Base-by-base conservation (phyloP, 2,888 invertebrate species). In the Ctena decussata region DNA sequence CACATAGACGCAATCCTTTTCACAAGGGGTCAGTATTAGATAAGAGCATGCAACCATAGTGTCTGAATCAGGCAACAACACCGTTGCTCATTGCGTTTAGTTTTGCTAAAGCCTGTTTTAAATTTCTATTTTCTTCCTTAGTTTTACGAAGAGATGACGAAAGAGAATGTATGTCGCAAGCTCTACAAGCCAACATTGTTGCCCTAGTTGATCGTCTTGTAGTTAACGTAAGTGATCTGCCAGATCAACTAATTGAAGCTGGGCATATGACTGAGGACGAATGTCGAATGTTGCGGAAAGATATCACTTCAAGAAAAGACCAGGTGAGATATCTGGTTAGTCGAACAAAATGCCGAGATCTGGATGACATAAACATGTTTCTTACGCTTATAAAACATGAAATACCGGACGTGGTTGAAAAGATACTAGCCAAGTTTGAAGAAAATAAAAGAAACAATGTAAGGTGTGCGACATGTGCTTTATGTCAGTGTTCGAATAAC, bases 191-290 rank as follows among this genome's bases (percentile, higher is more conserved):
- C 6, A 41, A 44, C 27, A 46, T 46, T 8, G 72, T 72, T 8
- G 30, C 30, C 8, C 24, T 72, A 6, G 46, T 72, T 11, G 46
- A 72, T 30, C 27, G 46, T 2, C 44, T 72, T 6, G n/a, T 27
- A 18, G 39, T 72, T 24, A 41, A 24, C 27, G 2, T 30, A 1
- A 72, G 27, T 24, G 27, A 39, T 27, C 72, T 72, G 8, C 72
- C 72, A 27, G 72, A 72, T 21, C 72, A 44, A 27, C 72, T 72
- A 2, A 72, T 41, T 8, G 30, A 15, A 8, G 8, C 41, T 6
- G 72, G 72, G 5, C 46, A 44, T 21, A 41, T 72, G 44, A 72
- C 72, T 3, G 72, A 72, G 21, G 72, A 72, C 11, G 72, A 72
- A 30, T 72, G 72, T 44, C 41, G 44, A 8, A 44, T 30, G 44